A percentile compares a stretch with the other conserved stretches of the same genome.
phyloP scores from a whole-genome alignment of 2,888 invertebrate species.

The Stictocephala bisonia region DNA sequence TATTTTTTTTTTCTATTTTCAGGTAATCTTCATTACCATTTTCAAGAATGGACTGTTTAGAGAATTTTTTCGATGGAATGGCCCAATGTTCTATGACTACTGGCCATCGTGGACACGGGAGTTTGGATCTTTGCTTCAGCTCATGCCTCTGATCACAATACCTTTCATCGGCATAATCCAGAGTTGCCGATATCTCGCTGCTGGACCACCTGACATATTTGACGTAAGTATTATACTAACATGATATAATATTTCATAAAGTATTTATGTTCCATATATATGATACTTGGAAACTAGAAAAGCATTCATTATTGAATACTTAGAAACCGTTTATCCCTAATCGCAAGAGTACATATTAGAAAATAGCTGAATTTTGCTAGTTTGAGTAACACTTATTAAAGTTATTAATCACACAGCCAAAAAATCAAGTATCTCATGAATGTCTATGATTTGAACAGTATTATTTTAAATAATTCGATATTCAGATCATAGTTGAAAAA shows the following conservation, averaged over 20 bases:
- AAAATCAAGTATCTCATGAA: too few relatives aligned
- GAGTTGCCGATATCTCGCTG: conserved; percentile 81
- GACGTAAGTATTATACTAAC: conserved; percentile 86
- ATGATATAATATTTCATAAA: not conserved
- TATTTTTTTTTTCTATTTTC: too few relatives aligned
- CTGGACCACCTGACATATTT: conserved; percentile 86
- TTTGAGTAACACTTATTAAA: too few relatives aligned
- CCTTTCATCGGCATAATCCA: conserved; percentile 79
- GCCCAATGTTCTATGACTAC: conserved; percentile 72
- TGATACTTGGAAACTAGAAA: not conserved
- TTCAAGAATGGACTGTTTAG: conserved; percentile 77
- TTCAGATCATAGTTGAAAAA: too few relatives aligned
- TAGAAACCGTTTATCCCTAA: too few relatives aligned
- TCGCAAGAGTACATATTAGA: too few relatives aligned
- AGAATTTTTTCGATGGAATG: conserved; percentile 76
- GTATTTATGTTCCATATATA: not conserved
- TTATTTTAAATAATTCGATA: too few relatives aligned
- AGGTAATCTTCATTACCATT: conserved; percentile 76
- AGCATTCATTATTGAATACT: not conserved
- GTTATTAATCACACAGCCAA: too few relatives aligned
- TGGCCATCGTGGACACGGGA: conserved; percentile 86
- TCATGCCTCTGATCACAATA: conserved; percentile 79
- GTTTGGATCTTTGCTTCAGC: conserved; percentile 80
- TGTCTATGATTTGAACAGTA: too few relatives aligned
- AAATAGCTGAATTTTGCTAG: too few relatives aligned